Conservation (phyloP, 2,797 vertebrate species). For the Macropus fuliginosus region DNA sequence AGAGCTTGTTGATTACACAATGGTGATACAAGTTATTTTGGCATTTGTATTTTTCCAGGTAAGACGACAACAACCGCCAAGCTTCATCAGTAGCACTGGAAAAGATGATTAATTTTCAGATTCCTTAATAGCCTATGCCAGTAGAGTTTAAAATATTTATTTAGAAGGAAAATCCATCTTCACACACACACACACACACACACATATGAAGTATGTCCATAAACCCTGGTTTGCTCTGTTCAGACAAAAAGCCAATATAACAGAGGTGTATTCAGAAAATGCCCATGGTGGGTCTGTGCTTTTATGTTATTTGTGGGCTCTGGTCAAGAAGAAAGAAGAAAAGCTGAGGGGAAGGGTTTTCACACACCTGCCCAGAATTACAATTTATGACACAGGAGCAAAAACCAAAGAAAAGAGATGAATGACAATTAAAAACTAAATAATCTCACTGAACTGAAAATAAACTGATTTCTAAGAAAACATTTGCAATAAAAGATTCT, state of each 20-base stretch:
- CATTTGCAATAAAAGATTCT: not conserved
- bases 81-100: slow-evolving; percentile 95
- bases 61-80: slow-evolving; percentile 92
- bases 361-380: not conserved
- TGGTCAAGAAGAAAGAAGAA: not conserved
- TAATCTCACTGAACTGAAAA: not conserved
- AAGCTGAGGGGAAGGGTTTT: not conserved
- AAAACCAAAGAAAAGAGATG: not conserved
- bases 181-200: not conserved
- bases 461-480: not conserved
- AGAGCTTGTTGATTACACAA: slow-evolving; percentile 94
- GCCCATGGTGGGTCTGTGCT: not conserved
- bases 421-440: not conserved
- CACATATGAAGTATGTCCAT: not conserved
- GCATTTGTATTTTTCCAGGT: slow-evolving; percentile 89
- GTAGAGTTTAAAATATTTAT: slow-evolving; percentile 17
- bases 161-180: slow-evolving; percentile 22
- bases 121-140: not conserved
- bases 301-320: not conserved
- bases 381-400: not conserved
- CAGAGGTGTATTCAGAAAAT: not conserved
- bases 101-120: slow-evolving; percentile 35
- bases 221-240: not conserved
- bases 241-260: not conserved
- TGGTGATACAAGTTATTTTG: slow-evolving; percentile 91